Evolutionary conservation across 1,140 invertebrate genomes (phyloP), one percentile per base, ranked within the genome.

Genomic region (Saccostrea cuccullata): DNA sequence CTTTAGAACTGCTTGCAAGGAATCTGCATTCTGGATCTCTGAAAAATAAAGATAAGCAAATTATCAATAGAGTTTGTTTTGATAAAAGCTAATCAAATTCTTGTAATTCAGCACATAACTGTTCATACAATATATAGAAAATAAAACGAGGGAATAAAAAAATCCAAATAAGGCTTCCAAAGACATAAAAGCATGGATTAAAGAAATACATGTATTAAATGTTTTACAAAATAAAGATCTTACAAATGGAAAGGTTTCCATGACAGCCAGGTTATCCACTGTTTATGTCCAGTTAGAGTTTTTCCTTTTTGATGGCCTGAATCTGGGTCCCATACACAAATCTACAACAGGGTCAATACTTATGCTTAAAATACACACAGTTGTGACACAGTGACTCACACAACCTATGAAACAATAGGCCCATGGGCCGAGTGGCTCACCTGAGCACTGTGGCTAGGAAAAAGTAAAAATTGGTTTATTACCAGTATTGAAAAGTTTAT

Each of bases 201-300:
- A 47, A 47, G 47, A 47, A n/a, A 47, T 47, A n/a, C n/a, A n/a
- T n/a, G n/a, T n/a, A n/a, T n/a, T n/a, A n/a, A n/a, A n/a, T n/a
- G n/a, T n/a, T 47, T 47, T 47, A 6, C 5, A n/a, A 47, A 47
- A 47, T 47, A 5, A 47, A 47, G 5, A 9, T 90, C 92, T 93
- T 96, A 96, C 96, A 96, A 95, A 93, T 99, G 98, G 94, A 98
- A 97, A 1, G 99, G 99, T 95, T 99, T 98, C 99, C 99, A 99
- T 89, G 96, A 96, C 23, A 99, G 94, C 87, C 97, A 96, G 84
- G 98, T 99, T 3, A 99, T 96, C 98, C 98, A 99, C 95, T 98
- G 97, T 89, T 97, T 99, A 93, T 99, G 99, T 4, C 98, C 98
- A 36, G 95, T 95, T 95, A 99, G 96, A 55, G 95, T 95, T 91